These are phyloP conservation scores for Ptychodera flava DNA, from an alignment of 35 echinoderm and acorn worm species.

Conservation along the genomic window DNA sequence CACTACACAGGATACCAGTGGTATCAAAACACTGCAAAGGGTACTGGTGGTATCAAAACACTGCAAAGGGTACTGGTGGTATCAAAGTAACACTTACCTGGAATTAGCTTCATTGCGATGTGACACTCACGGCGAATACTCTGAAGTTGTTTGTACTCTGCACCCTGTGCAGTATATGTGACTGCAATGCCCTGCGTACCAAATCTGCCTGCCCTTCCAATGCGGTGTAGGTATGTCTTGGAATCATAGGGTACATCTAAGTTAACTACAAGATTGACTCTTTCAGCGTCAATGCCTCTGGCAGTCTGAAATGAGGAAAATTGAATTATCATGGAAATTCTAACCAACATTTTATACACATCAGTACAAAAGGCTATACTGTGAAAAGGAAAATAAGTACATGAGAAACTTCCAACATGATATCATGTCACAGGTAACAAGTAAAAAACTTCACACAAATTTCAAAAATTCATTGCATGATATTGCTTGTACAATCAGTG, in stretches of 20 bases:
- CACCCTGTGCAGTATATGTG: conserved; percentile 59
- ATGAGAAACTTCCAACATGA: no score
- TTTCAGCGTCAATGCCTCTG: conserved; percentile 96
- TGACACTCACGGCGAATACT: conserved; percentile 63
- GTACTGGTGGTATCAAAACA: background rate
- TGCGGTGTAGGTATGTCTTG: conserved; percentile 95
- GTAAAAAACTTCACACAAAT: conserved; percentile 18
- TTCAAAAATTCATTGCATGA: no score
- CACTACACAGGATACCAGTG: background rate
- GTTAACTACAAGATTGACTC: conserved; percentile 90
- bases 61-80: background rate
- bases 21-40: background rate
- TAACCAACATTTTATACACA: no score
- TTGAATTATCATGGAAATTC: no score
- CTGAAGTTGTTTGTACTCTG: conserved; percentile 51
- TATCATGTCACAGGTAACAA: no score
- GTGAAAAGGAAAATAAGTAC: no score
- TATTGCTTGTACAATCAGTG: no score
- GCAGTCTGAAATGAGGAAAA: conserved; percentile 84
- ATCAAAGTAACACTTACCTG: conserved; percentile 45
- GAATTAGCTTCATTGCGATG: conserved; percentile 41
- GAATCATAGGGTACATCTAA: conserved; percentile 77
- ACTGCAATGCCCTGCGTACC: conserved; percentile 81
- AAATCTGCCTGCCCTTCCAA: conserved; percentile 86
- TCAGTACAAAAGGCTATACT: no score